Evolutionary conservation across 2,797 vertebrate genomes (phyloP), one percentile per base, ranked within the genome.

Genomic region (Smutsia gigantea): DNA sequence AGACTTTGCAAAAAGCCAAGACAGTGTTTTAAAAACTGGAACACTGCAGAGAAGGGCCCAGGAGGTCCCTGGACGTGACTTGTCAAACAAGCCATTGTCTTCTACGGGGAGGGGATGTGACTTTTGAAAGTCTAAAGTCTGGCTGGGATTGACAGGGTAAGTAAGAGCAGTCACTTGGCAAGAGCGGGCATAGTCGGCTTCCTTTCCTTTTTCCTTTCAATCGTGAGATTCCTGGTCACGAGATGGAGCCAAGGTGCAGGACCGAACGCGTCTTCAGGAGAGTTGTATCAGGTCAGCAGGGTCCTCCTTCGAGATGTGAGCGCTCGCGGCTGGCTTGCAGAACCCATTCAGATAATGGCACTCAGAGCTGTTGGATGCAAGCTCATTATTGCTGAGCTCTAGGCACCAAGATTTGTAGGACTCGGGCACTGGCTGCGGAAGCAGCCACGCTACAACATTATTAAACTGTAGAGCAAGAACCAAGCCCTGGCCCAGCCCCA

Each of bases 11-110:
- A 4, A 74, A 90, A 71, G 8, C 71, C 23, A 59, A 64, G n/a
- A 37, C 34, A 23, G 49, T 21, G 6, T 57, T 77, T 84, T 85
- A 59, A 17, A 68, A 86, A 87, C 17, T 12, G 25, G 55, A 57
- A 53, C 61, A 78, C 31, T 37, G 81, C 72, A 11, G 71, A 46
- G 23, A 23, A 75, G 51, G 9, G n/a, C 53, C 55, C 1, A 2
- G 42, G 42, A 64, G 81, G 69, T 55, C 72, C 75, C 23, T 7
- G 46, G 29, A 64, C 69, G 66, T 59, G 55, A 31, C 57, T 18
- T 79, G 95, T 59, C 79, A n/a, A 81, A 15, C 19, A 9, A 77
- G 74, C 85, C 63, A 74, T 90, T 95, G 94, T 97, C 72, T 92
- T n/a, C 42, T 57, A 6, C 0, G 1, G 29, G 75, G 34, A 93